Evolutionary conservation across 2,113 vertebrate species (phyloP), one percentile per base, ranked within the genome.

Genomic region (Charadrius vociferus): DNA sequence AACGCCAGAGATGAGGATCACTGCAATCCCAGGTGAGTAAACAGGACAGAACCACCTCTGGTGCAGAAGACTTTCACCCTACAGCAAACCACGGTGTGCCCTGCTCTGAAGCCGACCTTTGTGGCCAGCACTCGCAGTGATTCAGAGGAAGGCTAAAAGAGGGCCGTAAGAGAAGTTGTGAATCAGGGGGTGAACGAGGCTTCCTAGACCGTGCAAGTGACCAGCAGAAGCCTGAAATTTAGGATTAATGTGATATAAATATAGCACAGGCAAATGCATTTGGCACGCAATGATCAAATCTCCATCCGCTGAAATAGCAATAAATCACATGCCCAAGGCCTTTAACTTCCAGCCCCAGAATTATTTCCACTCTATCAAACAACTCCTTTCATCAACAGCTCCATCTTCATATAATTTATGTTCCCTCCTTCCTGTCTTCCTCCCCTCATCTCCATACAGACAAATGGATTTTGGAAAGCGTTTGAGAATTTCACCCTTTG

Each of bases 281-380:
- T 88, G 80, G 75, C 67, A 86, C 8, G 3, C 63, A 81, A 13
- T 49, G 68, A 87, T 81, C 84, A 72, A 90, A 93, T 95, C 81
- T 89, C 81, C 78, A 68, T 91, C 84, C 8, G 0, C 70, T 90
- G 74, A 39, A 93, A 91, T 34, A 56, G 74, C 84, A 68, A 90
- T 96, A 84, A 96, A 96, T 97, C 95, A 94, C 53, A 29, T 45
- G 70, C 84, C 81, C 93, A 95, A 96, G 95, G 95, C 92, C 87
- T 91, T 79, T 96, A 70, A n/a, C 95, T 94, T 72, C 73, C 90
- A 96, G 73, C 16, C 70, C 81, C 6, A 2, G 84, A 91, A 91
- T 94, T 85, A 95, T 77, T 91, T 92, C 78, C 85, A 80, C 87
- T 96, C 81, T 52, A 80, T 96, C 95, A 92, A 95, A 86, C 82